Evolutionary conservation across 2,797 vertebrate genomes (phyloP).

Genomic region (Simalia tracyae): DNA sequence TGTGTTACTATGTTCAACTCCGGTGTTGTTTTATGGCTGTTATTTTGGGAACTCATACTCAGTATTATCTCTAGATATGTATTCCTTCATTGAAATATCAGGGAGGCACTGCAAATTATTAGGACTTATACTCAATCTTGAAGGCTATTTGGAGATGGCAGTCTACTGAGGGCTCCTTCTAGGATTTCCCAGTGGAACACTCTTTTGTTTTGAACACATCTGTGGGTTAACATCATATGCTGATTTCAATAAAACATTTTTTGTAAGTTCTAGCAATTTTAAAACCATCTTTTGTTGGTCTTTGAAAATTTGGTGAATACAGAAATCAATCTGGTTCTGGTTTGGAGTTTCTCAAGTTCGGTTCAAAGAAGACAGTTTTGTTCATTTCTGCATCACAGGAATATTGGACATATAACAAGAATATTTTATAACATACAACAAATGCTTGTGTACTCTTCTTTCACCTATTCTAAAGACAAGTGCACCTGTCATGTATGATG

Average conservation of each 20-base stretch:
- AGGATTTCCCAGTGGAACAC: background rate
- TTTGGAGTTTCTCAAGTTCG: no score
- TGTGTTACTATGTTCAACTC: background rate
- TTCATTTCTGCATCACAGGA: no score
- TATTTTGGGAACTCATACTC: background rate
- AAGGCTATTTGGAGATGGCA: background rate
- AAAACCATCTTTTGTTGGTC: background rate
- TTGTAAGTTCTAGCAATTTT: background rate
- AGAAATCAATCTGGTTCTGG: background rate
- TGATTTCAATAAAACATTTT: background rate
- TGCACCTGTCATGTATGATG: no score
- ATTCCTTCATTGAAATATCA: background rate
- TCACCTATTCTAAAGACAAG: no score
- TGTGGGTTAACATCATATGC: background rate
- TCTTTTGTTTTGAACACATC: background rate
- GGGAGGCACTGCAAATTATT: background rate
- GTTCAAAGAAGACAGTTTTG: no score
- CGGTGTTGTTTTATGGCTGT: background rate
- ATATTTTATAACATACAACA: no score
- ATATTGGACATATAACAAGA: no score
- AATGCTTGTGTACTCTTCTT: no score
- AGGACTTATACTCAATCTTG: background rate
- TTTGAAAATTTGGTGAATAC: constrained; percentile 4
- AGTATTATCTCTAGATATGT: background rate
- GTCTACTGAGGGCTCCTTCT: background rate